phyloP scores from a whole-genome alignment of 2,113 vertebrate genomes.

The Hemibagrus wyckioides region DNA sequence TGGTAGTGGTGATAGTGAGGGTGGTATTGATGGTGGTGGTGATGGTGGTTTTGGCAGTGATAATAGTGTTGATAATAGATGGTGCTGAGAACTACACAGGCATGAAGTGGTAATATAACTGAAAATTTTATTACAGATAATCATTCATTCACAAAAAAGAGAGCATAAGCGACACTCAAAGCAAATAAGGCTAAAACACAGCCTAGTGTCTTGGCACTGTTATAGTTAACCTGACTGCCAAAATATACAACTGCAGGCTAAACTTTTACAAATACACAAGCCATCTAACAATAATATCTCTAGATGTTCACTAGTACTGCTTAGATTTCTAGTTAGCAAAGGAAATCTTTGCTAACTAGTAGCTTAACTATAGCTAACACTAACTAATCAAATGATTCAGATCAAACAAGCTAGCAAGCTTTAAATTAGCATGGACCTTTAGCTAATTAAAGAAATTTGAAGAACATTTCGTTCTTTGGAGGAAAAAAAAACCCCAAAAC shows the following conservation, averaged over 20 bases:
- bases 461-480: too few relatives aligned
- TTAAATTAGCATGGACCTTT: background rate
- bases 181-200: background rate
- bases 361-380: background rate
- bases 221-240: background rate
- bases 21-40: too few relatives aligned
- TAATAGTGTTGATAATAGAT: too few relatives aligned
- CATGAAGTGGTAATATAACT: background rate
- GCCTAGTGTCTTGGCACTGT: too few relatives aligned
- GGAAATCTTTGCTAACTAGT: too few relatives aligned
- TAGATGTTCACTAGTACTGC: background rate
- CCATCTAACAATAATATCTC: background rate
- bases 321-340: background rate
- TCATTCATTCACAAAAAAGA: background rate
- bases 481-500: background rate
- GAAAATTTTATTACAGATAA: background rate
- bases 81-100: background rate
- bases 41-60: too few relatives aligned
- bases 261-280: background rate
- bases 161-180: background rate
- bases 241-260: background rate
- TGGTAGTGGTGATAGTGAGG: too few relatives aligned
- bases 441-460: background rate
- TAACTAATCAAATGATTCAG: background rate
- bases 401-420: background rate